Base-by-base conservation (phyloP, 1,140 invertebrate genomes). In the Chelonus insularis region DNA sequence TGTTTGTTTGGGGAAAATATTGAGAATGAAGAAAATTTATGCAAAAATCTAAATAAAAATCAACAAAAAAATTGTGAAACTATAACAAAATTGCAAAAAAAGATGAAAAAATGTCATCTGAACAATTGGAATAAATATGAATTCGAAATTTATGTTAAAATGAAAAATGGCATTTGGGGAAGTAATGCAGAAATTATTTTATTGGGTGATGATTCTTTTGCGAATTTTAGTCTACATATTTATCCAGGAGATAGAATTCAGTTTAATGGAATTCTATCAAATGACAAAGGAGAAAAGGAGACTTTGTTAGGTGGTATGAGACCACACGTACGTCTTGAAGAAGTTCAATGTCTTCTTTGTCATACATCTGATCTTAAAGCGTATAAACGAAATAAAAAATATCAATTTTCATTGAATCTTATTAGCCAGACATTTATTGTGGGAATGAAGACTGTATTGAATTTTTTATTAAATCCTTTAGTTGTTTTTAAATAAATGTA, bases 391-490 rank as follows among this genome's bases (percentile, higher is more conserved):
- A 69, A 74, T 14, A 76, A 67, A 1, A 18, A n/a, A 2, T 80
- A 81, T 62, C 71, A 73, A 36, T 75, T 82, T 4, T 76, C 82
- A 37, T 65, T 85, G 60, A 85, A 82, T 16, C 66, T 72, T 11
- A 68, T 88, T 20, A 66, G 85, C 4, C 84, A 83, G 64, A 84
- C 86, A 68, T 75, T 88, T 65, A 83, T 85, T 60, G 77, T 86
- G 0, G 88, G 89, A 1, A 72, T 87, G 6, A 91, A 91, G 68
- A 87, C 88, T 78, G 83, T 91, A 57, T 74, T 92, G 6, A 91
- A 92, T 79, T 89, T 91, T 67, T 63, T 91, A 57, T 84, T 91
- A 25, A 91, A 89, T 83, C 90, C 90, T 6, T 78, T 92, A 36
- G 83, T 91, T 63, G 86, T 88, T 68, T 89, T 91, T 70, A 90